A percentile compares a stretch with the other conserved stretches of the same genome.
phyloP scores from a whole-genome alignment of 1,140 invertebrate genomes.

The Drosophila pectinifera region DNA sequence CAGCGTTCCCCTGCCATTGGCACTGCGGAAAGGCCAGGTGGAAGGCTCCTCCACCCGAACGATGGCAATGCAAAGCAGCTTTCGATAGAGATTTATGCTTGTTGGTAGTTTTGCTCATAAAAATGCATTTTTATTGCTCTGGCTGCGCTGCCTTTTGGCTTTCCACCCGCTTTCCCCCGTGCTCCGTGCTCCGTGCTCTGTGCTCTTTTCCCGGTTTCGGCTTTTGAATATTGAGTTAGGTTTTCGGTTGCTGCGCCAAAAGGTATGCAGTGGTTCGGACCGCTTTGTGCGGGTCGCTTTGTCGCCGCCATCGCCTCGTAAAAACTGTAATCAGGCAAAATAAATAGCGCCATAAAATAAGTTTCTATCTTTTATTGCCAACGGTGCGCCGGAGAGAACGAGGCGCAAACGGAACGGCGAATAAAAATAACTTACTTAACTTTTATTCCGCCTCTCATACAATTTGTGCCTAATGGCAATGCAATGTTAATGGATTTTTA shows the following conservation, averaged over 20 bases:
- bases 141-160: slow-evolving; percentile 61
- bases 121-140: slow-evolving; percentile 83
- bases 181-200: slow-evolving; percentile 6
- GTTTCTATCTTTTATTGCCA: slow-evolving; percentile 81
- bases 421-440: slow-evolving; percentile 77
- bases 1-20: slow-evolving; percentile 8
- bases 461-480: slow-evolving; percentile 75
- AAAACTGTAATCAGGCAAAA: slow-evolving; percentile 82
- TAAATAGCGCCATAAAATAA: slow-evolving; percentile 84
- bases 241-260: slow-evolving; percentile 52
- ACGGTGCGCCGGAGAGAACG: slow-evolving; percentile 32
- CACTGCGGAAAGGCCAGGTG: slow-evolving; percentile 19
- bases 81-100: slow-evolving; percentile 84
- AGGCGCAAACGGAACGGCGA: slow-evolving; percentile 32
- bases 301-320: slow-evolving; percentile 73
- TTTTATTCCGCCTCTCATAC: slow-evolving; percentile 54
- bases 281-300: slow-evolving; percentile 46
- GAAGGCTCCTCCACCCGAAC: slow-evolving; percentile 29
- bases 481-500: slow-evolving; percentile 69
- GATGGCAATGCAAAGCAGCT: slow-evolving; percentile 79
- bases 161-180: slow-evolving; percentile 4
- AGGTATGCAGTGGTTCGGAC: slow-evolving; percentile 56
- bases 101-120: slow-evolving; percentile 84
- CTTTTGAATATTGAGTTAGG: slow-evolving; percentile 82
- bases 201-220: slow-evolving; percentile 33